Conservation (phyloP, 2,797 vertebrate genomes). For the Manis crassicaudata region DNA sequence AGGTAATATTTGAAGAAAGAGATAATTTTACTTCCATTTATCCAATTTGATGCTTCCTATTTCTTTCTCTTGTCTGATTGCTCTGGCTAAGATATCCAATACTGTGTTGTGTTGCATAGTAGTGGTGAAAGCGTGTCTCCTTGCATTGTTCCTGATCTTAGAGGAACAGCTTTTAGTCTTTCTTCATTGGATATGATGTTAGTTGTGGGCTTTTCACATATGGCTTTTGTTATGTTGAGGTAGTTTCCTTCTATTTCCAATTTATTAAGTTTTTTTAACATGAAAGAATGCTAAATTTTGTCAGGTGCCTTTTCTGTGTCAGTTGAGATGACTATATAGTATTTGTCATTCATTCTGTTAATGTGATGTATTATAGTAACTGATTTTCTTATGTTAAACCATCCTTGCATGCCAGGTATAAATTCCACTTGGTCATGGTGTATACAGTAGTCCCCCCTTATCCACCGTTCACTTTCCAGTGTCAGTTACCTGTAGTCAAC, state of each 20-base stretch:
- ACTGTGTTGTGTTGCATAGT: accelerated
- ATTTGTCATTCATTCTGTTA: not conserved
- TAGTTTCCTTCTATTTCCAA: not conserved
- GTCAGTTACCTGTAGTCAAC: not conserved
- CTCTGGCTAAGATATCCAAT: not conserved
- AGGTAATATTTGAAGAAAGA: not conserved
- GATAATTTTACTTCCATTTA: not conserved
- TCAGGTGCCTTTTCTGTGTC: not conserved
- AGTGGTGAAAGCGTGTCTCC: not conserved
- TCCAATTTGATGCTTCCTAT: not conserved
- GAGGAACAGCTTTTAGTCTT: not conserved
- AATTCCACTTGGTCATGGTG: too few species aligned
- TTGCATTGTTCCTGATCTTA: not conserved
- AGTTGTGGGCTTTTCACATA: not conserved
- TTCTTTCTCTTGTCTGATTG: not conserved
- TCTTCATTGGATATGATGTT: not conserved
- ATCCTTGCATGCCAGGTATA: not conserved
- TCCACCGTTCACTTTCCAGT: not conserved
- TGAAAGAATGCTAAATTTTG: not conserved
- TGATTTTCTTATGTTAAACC: not conserved
- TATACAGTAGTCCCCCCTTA: not conserved
- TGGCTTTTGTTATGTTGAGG: not conserved
- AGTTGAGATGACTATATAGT: not conserved
- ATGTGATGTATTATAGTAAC: not conserved
- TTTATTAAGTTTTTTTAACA: not conserved